A percentile compares a stretch with the other conserved stretches of the same genome.
phyloP scores from a whole-genome alignment of 2,888 invertebrate species.

The Rhingia rostrata region DNA sequence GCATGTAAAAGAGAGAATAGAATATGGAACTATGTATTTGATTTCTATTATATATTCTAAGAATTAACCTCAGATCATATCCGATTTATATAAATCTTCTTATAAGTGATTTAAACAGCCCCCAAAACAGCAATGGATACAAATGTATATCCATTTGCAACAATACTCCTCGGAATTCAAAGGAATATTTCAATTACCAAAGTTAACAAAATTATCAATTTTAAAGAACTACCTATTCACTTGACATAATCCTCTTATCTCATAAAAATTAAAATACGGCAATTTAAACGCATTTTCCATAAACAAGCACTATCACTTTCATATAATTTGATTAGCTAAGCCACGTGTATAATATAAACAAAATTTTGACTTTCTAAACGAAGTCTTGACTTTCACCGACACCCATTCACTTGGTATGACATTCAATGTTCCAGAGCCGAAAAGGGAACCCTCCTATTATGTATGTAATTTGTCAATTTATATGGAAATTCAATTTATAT shows the following conservation, averaged over 20 bases:
- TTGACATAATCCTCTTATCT: neutral
- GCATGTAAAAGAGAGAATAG: too few relatives aligned
- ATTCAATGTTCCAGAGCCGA: constrained; percentile 51
- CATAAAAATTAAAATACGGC: constrained; percentile 52
- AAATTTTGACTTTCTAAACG: constrained; percentile 50
- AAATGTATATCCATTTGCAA: too few relatives aligned
- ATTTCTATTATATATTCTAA: too few relatives aligned
- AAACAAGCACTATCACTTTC: constrained; percentile 58
- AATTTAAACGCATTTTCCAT: constrained; percentile 38
- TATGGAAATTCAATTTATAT: constrained; percentile 72
- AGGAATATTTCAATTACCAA: too few relatives aligned
- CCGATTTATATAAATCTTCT: too few relatives aligned
- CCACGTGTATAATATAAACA: constrained; percentile 64
- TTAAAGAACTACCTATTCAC: too few relatives aligned
- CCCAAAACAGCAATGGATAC: too few relatives aligned
- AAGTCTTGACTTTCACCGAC: constrained; percentile 17
- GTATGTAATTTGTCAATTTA: constrained; percentile 68
- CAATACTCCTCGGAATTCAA: too few relatives aligned
- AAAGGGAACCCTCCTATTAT: constrained; percentile 43
- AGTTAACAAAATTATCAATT: neutral
- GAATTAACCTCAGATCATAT: too few relatives aligned
- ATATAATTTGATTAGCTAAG: constrained; percentile 66
- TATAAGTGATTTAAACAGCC: too few relatives aligned
- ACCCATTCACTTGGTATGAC: constrained; percentile 18
- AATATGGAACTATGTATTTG: too few relatives aligned